These are phyloP conservation scores for Andrena camellia DNA, from an alignment of 2,888 invertebrate genomes.

Conservation along the genomic window DNA sequence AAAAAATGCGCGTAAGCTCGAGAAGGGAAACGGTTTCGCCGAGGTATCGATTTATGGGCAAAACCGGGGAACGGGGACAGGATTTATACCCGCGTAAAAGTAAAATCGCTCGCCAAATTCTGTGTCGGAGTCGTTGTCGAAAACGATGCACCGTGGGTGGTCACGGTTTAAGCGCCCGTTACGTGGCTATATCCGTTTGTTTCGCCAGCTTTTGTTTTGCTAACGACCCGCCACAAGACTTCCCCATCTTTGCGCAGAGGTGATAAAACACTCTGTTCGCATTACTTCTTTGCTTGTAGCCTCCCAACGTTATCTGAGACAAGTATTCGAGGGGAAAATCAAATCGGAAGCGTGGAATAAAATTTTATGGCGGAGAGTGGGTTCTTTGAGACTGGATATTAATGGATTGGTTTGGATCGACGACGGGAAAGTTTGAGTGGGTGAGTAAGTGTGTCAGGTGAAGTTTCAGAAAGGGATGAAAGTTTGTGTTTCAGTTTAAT, in stretches of 20 bases:
- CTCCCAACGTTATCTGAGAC: too few relatives aligned
- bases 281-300: too few relatives aligned
- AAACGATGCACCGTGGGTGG: conserved; percentile 32
- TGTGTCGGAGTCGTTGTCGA: conserved; percentile 29
- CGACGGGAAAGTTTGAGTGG: too few relatives aligned
- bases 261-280: neutral
- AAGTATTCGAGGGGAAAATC: too few relatives aligned
- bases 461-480: too few relatives aligned
- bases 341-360: too few relatives aligned
- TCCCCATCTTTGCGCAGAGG: conserved; percentile 3
- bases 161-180: conserved; percentile 30
- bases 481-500: too few relatives aligned
- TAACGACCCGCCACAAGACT: neutral
- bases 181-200: neutral
- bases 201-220: conserved; percentile 35
- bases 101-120: conserved; percentile 44
- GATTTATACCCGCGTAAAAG: conserved; percentile 48
- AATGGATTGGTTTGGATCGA: too few relatives aligned
- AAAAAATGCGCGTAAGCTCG: conserved; percentile 34
- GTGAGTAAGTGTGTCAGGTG: too few relatives aligned
- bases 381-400: too few relatives aligned
- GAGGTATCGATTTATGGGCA: conserved; percentile 59
- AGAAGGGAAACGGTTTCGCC: neutral
- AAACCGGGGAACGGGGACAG: conserved; percentile 36
- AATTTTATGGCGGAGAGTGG: too few relatives aligned